Evolutionary conservation across 2,888 invertebrate genomes (phyloP).

Genomic region (Scaeva pyrastri): DNA sequence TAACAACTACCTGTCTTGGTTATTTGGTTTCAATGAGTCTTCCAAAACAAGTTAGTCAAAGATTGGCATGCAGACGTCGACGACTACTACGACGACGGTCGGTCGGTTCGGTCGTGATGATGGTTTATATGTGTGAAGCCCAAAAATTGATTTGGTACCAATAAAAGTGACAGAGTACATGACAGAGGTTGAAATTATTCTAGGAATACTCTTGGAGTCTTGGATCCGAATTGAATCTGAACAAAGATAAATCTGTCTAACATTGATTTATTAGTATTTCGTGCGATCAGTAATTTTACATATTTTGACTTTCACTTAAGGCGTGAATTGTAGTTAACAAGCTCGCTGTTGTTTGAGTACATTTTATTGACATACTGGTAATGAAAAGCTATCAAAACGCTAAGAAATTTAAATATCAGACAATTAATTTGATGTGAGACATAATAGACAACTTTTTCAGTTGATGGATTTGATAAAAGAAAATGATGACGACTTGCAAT

Average conservation of each 20-base stretch:
- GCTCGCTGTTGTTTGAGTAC: background rate
- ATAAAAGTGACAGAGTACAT: conserved; percentile 48
- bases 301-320: conserved; percentile 27
- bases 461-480: background rate
- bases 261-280: conserved; percentile 53
- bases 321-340: conserved; percentile 23
- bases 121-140: conserved; percentile 36
- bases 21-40: conserved; percentile 21
- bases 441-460: background rate
- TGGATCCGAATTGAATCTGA: conserved; percentile 23
- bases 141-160: conserved; percentile 50
- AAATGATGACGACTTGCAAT: no score
- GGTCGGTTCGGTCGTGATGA: background rate
- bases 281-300: conserved; percentile 23
- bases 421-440: background rate
- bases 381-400: background rate
- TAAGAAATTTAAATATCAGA: background rate
- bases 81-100: no score
- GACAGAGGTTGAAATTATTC: conserved; percentile 39
- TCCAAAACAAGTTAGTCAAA: background rate
- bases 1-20: conserved; percentile 69
- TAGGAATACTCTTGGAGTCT: conserved; percentile 28
- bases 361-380: conserved; percentile 27
- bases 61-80: conserved; percentile 30
- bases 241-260: conserved; percentile 20